Evolutionary conservation across 2,888 invertebrate species (phyloP).

Genomic region (Metallyticus violacea): DNA sequence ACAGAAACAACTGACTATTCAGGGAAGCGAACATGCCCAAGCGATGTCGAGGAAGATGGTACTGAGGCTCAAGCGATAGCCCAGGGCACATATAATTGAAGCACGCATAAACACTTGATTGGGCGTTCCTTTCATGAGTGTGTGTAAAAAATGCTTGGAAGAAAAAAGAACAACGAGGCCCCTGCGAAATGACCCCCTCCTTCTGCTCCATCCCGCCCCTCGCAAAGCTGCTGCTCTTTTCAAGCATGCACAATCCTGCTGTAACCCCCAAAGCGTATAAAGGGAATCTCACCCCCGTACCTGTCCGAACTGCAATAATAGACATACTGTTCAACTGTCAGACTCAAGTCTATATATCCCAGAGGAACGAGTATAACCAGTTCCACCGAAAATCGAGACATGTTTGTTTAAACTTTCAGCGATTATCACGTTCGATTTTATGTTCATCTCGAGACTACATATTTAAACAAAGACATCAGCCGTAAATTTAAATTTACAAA

Average conservation of each 20-base stretch:
- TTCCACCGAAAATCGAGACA: neutral
- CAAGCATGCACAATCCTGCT: neutral
- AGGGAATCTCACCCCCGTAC: slow-evolving; percentile 7
- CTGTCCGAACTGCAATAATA: slow-evolving; percentile 16
- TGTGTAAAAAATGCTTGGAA: neutral
- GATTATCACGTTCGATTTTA: too few relatives aligned
- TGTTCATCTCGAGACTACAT: too few relatives aligned
- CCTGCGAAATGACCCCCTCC: neutral
- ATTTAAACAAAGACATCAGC: too few relatives aligned
- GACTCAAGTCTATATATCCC: neutral
- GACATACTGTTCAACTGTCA: slow-evolving; percentile 17
- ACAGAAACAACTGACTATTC: too few relatives aligned
- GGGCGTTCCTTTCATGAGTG: neutral
- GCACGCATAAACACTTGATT: neutral
- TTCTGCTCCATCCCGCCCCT: neutral
- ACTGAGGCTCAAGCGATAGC: neutral
- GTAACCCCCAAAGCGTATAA: neutral
- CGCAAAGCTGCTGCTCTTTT: slow-evolving; percentile 3
- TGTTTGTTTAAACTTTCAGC: neutral
- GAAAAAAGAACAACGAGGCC: neutral
- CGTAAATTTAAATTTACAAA: too few relatives aligned
- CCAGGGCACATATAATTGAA: neutral
- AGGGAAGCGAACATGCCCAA: too few relatives aligned
- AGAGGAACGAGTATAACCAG: neutral
- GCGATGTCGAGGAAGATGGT: neutral